Conservation (phyloP, 1,140 invertebrate genomes). For the Eupeodes corollae region DNA sequence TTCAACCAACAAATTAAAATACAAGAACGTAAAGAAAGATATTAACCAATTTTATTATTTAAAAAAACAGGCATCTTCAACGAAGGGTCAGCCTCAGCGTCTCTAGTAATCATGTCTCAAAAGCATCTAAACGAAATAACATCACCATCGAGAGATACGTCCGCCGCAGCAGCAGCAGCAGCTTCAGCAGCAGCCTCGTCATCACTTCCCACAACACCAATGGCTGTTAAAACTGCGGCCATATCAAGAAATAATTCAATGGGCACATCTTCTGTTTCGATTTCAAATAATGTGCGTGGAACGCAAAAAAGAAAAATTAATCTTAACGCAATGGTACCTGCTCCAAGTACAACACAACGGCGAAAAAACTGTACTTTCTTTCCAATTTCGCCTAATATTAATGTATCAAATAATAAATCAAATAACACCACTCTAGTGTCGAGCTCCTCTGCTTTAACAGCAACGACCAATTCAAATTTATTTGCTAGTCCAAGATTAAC, state of each 20-base stretch:
- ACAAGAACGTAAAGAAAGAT: no score
- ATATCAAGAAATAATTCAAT: no score
- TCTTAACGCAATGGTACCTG: slow-evolving; percentile 45
- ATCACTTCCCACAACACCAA: not conserved
- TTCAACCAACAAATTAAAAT: no score
- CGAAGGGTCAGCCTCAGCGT: slow-evolving; percentile 37
- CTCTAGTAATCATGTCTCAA: slow-evolving; percentile 34
- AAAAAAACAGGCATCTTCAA: not conserved
- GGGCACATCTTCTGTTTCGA: no score
- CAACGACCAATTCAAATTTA: slow-evolving; percentile 47
- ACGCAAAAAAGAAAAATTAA: slow-evolving; percentile 40
- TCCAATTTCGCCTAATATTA: slow-evolving; percentile 59
- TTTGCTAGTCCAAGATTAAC: slow-evolving; percentile 75
- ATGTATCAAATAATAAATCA: slow-evolving; percentile 19
- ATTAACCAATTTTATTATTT: no score
- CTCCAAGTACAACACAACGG: slow-evolving; percentile 24
- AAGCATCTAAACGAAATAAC: slow-evolving; percentile 29
- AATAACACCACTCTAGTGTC: slow-evolving; percentile 43
- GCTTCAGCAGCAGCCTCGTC: slow-evolving; percentile 10
- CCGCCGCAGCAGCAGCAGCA: slow-evolving; percentile 9
- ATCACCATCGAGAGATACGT: slow-evolving; percentile 13
- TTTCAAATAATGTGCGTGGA: slow-evolving; percentile 9
- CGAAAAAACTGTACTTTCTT: slow-evolving; percentile 72
- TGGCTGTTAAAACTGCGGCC: not conserved
- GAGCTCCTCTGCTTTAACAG: slow-evolving; percentile 46